Conservation (phyloP, 1,140 invertebrate species). For the Acromyrmex charruanus region DNA sequence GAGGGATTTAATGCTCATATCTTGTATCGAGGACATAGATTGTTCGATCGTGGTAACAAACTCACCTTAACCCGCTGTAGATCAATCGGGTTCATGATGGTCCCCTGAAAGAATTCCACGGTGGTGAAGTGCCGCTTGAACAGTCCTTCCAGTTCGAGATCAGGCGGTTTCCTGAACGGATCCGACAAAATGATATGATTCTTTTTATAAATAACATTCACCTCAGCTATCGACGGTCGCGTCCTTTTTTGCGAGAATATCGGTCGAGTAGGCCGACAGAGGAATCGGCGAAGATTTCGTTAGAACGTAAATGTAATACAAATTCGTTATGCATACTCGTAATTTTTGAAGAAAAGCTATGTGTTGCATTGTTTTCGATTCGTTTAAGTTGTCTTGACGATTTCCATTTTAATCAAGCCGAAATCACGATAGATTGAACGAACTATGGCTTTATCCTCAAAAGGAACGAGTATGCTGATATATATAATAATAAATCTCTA, state of each 20-base stretch:
- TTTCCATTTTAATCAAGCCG: neutral
- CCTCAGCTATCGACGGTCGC: slow-evolving; percentile 67
- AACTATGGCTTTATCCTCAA: slow-evolving; percentile 16
- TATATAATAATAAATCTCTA: slow-evolving; percentile 80
- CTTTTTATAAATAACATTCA: slow-evolving; percentile 81
- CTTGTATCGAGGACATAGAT: slow-evolving; percentile 45
- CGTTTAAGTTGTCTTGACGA: neutral
- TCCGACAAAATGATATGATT: slow-evolving; percentile 83
- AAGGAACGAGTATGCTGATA: slow-evolving; percentile 38
- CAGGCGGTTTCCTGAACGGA: slow-evolving; percentile 93
- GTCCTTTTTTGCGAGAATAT: slow-evolving; percentile 65
- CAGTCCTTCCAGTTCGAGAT: slow-evolving; percentile 99
- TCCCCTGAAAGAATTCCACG: slow-evolving; percentile 99
- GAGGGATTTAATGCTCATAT: slow-evolving; percentile 34
- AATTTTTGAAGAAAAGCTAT: slow-evolving; percentile 18
- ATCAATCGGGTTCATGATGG: slow-evolving; percentile 99
- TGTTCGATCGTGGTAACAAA: slow-evolving; percentile 75
- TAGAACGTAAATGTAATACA: slow-evolving; percentile 50
- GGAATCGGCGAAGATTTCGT: slow-evolving; percentile 55
- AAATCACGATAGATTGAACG: neutral
- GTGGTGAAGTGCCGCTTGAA: slow-evolving; percentile 99
- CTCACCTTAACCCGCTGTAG: slow-evolving; percentile 99
- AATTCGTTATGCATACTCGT: slow-evolving; percentile 7
- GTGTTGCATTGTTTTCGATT: neutral
- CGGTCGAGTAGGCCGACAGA: slow-evolving; percentile 51